Base-by-base conservation (phyloP, 1,140 invertebrate species). In the Sycophaga agraensis region DNA sequence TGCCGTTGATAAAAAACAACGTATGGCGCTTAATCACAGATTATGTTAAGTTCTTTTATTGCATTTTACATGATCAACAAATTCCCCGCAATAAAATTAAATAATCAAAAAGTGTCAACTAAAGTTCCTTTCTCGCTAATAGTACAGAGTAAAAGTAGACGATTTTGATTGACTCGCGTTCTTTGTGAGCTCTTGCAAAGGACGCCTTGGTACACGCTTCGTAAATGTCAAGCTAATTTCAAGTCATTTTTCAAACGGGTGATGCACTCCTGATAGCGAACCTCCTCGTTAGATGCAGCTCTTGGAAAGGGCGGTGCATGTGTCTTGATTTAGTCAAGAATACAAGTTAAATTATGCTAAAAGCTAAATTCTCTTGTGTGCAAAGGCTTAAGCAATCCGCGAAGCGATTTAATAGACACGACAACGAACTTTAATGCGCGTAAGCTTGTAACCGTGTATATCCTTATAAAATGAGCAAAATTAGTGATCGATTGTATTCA, bases 51-150 rank as follows among this genome's bases (percentile, higher is more conserved):
- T n/a, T n/a, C n/a, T n/a, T n/a, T n/a, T n/a, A n/a, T n/a, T n/a
- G n/a, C n/a, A n/a, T n/a, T n/a, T n/a, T n/a, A n/a, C n/a, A n/a
- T n/a, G n/a, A n/a, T n/a, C n/a, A n/a, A n/a, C n/a, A n/a, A n/a
- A n/a, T n/a, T n/a, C n/a, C n/a, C n/a, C n/a, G n/a, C n/a, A n/a
- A n/a, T n/a, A n/a, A n/a, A n/a, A n/a, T n/a, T n/a, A n/a, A n/a
- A n/a, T n/a, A n/a, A n/a, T n/a, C n/a, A n/a, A n/a, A n/a, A n/a
- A 7, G 22, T 28, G 35, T 50, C n/a, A 50, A 59, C 55, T 24
- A 50, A 51, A 59, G 48, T 59, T 59, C 57, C 48, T 59, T 59
- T 50, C 11, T 34, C 39, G 43, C 26, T 51, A 14, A 51, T 59
- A 43, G 37, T 48, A 43, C 12, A 12, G 45, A 43, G 48, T 48